Evolutionary conservation across 2,888 invertebrate species (phyloP).

Genomic region (Drosophila macrospina): DNA sequence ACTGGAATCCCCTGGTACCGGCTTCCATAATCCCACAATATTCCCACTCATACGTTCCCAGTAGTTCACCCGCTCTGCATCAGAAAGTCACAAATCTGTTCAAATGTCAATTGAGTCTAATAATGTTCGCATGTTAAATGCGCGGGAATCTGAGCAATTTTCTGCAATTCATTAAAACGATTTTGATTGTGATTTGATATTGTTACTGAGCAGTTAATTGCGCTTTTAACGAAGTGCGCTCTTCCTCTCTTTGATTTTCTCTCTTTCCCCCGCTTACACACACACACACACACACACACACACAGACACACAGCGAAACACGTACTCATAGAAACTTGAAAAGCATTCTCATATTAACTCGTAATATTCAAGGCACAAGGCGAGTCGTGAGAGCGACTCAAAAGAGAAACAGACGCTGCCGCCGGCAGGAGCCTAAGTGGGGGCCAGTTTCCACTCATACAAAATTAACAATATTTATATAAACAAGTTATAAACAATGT

Average conservation of each 20-base stretch:
- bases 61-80: neutral
- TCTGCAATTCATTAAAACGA: slow-evolving; percentile 77
- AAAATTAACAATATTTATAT: slow-evolving; percentile 78
- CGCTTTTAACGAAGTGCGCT: slow-evolving; percentile 65
- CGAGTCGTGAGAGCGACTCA: slow-evolving; percentile 30
- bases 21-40: slow-evolving; percentile 11
- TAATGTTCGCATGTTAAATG: slow-evolving; percentile 55
- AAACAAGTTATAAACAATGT: slow-evolving; percentile 80
- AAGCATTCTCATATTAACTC: slow-evolving; percentile 50
- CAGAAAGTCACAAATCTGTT: slow-evolving; percentile 33
- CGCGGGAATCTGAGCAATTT: slow-evolving; percentile 72
- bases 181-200: slow-evolving; percentile 76
- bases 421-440: slow-evolving; percentile 35
- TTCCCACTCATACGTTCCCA: slow-evolving; percentile 6
- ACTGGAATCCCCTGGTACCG: neutral
- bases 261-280: slow-evolving; percentile 35
- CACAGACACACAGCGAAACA: neutral
- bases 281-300: slow-evolving; percentile 14
- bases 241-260: slow-evolving; percentile 23
- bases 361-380: slow-evolving; percentile 63
- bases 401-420: slow-evolving; percentile 34
- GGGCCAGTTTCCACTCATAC: slow-evolving; percentile 56
- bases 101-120: slow-evolving; percentile 56
- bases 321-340: slow-evolving; percentile 35
- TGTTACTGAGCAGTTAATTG: slow-evolving; percentile 69